Evolutionary conservation across 2,888 invertebrate species (phyloP).

Genomic region (Chydorus sphaericus): DNA sequence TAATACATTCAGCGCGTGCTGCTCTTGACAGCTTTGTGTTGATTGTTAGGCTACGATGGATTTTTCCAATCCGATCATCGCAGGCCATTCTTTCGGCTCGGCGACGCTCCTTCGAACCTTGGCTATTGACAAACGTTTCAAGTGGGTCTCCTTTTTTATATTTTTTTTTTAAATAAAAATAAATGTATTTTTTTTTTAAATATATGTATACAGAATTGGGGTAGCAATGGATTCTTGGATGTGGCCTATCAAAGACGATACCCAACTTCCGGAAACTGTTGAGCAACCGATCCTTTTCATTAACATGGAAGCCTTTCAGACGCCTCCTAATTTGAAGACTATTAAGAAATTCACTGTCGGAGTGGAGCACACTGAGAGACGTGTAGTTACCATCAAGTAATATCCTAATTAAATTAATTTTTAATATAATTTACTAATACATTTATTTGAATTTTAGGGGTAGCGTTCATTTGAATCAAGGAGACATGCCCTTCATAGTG

Average conservation of each 20-base stretch:
- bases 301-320: constrained; percentile 43
- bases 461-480: constrained; percentile 14
- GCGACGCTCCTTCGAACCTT: constrained; percentile 41
- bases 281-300: constrained; percentile 39
- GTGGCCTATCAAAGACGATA: constrained; percentile 39
- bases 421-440: not conserved
- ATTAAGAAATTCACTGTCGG: constrained; percentile 31
- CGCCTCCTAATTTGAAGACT: constrained; percentile 34
- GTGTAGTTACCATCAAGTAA: constrained; percentile 34
- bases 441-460: constrained; percentile 5
- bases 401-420: not conserved
- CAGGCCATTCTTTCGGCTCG: constrained; percentile 52
- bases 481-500: constrained; percentile 11
- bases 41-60: constrained; percentile 32
- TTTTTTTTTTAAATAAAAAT: constrained; percentile 8
- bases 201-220: constrained; percentile 29
- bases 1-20: not conserved
- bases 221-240: constrained; percentile 45
- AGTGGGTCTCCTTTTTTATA: constrained; percentile 29
- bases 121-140: constrained; percentile 37
- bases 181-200: constrained; percentile 14
- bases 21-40: constrained; percentile 11
- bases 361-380: constrained; percentile 19
- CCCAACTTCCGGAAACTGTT: constrained; percentile 29
- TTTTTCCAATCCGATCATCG: constrained; percentile 33